Evolutionary conservation across 2,888 invertebrate genomes (phyloP).

Genomic region (Agonopterix heracliana): DNA sequence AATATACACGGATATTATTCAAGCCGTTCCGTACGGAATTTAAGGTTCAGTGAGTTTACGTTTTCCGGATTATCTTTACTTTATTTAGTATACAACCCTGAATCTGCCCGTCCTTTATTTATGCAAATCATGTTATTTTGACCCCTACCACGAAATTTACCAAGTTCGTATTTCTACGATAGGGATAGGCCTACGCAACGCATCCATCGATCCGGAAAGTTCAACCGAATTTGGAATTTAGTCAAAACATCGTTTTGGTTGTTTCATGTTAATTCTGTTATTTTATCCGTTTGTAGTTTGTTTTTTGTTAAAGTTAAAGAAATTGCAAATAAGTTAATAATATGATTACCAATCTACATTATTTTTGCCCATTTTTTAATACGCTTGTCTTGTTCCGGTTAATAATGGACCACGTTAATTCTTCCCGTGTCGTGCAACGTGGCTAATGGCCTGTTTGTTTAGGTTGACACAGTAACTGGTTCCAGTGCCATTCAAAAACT

Average conservation of each 20-base stretch:
- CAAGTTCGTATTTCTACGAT: slow-evolving; percentile 1
- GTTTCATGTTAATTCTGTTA: neutral
- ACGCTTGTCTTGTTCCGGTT: no score
- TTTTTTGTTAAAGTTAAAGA: neutral
- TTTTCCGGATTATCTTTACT: slow-evolving; percentile 1
- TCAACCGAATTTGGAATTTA: slow-evolving; percentile 2
- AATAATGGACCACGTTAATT: no score
- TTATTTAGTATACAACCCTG: neutral
- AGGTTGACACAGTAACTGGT: no score
- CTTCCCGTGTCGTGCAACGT: no score
- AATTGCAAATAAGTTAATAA: neutral
- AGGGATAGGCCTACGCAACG: neutral
- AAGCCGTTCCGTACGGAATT: neutral
- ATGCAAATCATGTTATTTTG: slow-evolving; percentile 17
- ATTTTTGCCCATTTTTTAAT: no score
- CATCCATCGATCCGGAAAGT: slow-evolving; percentile 3
- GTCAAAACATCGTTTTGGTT: slow-evolving; percentile 3
- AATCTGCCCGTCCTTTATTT: slow-evolving; percentile 8
- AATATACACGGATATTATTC: no score
- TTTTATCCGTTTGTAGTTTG: neutral
- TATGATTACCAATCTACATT: no score
- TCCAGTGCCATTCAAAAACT: no score
- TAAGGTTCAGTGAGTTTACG: slow-evolving; percentile 11
- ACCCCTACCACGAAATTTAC: slow-evolving; percentile 5
- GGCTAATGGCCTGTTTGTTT: no score